These are phyloP conservation scores for Naso thynnoides DNA, from an alignment of 2,797 vertebrate genomes.

Conservation along the genomic window DNA sequence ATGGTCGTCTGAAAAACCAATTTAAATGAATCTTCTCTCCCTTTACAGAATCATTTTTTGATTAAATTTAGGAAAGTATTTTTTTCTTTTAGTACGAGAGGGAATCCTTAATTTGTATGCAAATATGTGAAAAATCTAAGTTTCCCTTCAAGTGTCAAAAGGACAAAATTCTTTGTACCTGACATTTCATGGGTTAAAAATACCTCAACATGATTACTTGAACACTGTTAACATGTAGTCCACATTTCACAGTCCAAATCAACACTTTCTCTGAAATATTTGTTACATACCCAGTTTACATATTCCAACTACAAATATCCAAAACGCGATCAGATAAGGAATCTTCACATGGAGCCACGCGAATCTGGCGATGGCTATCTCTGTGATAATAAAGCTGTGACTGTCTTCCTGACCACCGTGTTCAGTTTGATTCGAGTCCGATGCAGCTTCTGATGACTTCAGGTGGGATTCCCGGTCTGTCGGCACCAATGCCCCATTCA, in stretches of 20 bases:
- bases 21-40: too few relatives aligned
- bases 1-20: too few relatives aligned
- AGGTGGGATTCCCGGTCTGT: not conserved
- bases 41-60: too few relatives aligned
- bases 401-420: not conserved
- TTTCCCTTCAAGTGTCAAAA: not conserved
- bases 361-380: conserved; percentile 74
- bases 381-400: conserved; percentile 36
- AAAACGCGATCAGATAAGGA: conserved; percentile 75
- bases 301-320: conserved; percentile 79
- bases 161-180: not conserved
- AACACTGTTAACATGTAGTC: not conserved
- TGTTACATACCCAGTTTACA: conserved; percentile 82
- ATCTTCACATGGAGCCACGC: conserved; percentile 80
- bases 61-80: not conserved
- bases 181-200: conserved; percentile 1
- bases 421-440: not conserved
- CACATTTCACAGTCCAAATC: not conserved
- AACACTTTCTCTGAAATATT: not conserved
- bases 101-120: not conserved
- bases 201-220: not conserved
- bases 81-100: not conserved
- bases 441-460: not conserved
- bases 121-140: not conserved
- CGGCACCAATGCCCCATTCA: not conserved